phyloP scores from a whole-genome alignment of 2,113 vertebrate species.

The Antigone vipio region DNA sequence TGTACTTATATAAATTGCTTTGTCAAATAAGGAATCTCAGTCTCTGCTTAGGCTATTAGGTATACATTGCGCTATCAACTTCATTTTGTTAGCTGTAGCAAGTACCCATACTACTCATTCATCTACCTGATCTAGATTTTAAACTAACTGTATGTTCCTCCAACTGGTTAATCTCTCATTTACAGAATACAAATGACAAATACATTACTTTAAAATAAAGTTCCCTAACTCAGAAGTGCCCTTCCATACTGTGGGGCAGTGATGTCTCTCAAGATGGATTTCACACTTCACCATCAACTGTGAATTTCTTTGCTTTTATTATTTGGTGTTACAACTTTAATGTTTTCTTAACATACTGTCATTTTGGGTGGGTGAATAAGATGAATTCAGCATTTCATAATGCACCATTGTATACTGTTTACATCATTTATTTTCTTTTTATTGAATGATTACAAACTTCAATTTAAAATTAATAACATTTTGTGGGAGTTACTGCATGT shows the following conservation, averaged over 20 bases:
- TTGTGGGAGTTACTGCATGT: slow-evolving; percentile 61
- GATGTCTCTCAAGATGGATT: not conserved
- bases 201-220: not conserved
- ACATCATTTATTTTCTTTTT: slow-evolving; percentile 74
- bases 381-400: slow-evolving; percentile 57
- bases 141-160: not conserved
- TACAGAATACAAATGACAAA: slow-evolving; percentile 7
- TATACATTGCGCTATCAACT: not conserved
- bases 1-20: not conserved
- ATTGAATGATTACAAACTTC: slow-evolving; percentile 65
- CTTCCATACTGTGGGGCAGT: not conserved
- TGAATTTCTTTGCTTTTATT: slow-evolving; percentile 51
- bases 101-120: not conserved
- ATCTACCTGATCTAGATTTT: not conserved
- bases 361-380: slow-evolving; percentile 18
- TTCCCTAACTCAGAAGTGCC: not conserved
- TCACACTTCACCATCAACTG: not conserved
- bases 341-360: slow-evolving; percentile 38
- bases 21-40: not conserved
- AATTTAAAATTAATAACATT: slow-evolving; percentile 70
- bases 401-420: slow-evolving; percentile 56
- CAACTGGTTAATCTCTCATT: not conserved
- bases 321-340: slow-evolving; percentile 46
- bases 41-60: not conserved
- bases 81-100: not conserved